phyloP scores from a whole-genome alignment of 2,888 invertebrate species.

The Leptothorax acervorum region DNA sequence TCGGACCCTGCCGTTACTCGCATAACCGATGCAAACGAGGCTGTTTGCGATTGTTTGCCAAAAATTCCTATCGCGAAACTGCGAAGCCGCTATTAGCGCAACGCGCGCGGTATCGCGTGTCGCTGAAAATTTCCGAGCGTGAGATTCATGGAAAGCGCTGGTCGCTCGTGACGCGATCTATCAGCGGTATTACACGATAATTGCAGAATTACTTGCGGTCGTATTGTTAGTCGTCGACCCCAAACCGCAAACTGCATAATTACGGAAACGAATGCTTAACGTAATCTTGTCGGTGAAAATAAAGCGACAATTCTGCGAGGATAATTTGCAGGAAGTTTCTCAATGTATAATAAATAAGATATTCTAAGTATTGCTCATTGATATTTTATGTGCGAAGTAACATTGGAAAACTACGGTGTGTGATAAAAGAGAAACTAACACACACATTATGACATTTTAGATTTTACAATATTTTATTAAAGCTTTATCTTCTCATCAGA shows the following conservation, averaged over 20 bases:
- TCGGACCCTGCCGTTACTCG: conserved; percentile 4
- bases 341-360: neutral
- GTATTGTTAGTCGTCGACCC: conserved; percentile 33
- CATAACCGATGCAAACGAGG: conserved; percentile 35
- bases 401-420: neutral
- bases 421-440: neutral
- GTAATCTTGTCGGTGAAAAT: conserved; percentile 17
- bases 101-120: conserved; percentile 11
- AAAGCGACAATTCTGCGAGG: neutral
- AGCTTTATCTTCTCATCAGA: neutral
- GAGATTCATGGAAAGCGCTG: conserved; percentile 26
- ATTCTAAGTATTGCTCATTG: neutral
- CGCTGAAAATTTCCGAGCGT: conserved; percentile 41
- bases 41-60: conserved; percentile 25
- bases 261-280: conserved; percentile 38
- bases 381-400: neutral
- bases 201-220: conserved; percentile 34
- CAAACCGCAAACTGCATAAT: conserved; percentile 32
- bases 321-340: conserved; percentile 11
- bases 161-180: conserved; percentile 39
- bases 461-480: neutral
- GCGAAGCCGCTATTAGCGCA: conserved; percentile 15
- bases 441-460: neutral
- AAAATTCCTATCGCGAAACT: conserved; percentile 29
- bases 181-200: conserved; percentile 39